phyloP scores from a whole-genome alignment of 2,888 invertebrate species.

The Thymelicus acteon region DNA sequence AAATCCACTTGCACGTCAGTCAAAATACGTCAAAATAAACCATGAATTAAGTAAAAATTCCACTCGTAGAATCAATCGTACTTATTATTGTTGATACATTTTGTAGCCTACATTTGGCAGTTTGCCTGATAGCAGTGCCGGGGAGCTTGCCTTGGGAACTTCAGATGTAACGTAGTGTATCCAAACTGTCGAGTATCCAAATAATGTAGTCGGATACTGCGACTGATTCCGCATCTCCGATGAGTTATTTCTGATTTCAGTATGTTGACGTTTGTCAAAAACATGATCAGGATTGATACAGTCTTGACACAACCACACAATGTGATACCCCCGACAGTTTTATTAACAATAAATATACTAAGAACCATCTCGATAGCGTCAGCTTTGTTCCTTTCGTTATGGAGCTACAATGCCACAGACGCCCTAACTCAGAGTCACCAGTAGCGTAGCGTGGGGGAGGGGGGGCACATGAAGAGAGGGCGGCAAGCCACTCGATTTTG shows the following conservation, averaged over 20 bases:
- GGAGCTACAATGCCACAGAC: no score
- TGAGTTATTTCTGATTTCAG: background rate
- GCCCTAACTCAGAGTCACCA: no score
- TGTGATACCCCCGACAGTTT: no score
- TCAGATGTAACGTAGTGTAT: conserved; percentile 27
- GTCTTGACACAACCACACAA: no score
- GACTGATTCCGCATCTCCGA: conserved; percentile 11
- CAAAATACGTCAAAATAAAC: background rate
- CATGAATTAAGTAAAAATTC: conserved; percentile 54
- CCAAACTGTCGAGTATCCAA: conserved; percentile 23
- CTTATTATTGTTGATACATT: conserved; percentile 54
- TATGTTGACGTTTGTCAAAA: background rate
- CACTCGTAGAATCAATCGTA: conserved; percentile 40
- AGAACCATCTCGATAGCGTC: no score
- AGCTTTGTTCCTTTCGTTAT: no score
- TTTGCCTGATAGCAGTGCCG: conserved; percentile 49
- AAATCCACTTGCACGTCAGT: no score
- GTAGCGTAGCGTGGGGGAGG: no score
- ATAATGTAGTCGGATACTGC: no score
- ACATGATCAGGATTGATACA: background rate
- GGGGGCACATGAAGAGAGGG: no score
- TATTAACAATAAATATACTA: no score
- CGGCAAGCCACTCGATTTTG: no score
- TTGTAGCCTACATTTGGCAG: conserved; percentile 57
- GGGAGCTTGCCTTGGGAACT: conserved; percentile 35